Base-by-base conservation (phyloP, 2,113 vertebrate species). In the Leiothrix lutea region DNA sequence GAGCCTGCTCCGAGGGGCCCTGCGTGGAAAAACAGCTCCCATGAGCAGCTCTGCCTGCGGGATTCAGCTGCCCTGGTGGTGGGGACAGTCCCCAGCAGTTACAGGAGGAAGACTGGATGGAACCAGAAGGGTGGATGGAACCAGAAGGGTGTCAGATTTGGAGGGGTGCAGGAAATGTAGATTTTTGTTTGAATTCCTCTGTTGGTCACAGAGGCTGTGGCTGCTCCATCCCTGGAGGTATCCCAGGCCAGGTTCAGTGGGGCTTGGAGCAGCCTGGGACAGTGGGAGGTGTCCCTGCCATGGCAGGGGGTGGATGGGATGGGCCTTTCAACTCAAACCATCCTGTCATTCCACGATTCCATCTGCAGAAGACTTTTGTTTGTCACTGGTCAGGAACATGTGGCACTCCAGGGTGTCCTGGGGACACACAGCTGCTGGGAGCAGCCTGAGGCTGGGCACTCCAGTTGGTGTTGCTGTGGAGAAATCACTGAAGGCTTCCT, bases 11-110 rank as follows among this genome's bases (percentile, higher is more conserved):
- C 8, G 47, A 38, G 54, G 20, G 12, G 44, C 31, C 42, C 66
- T 50, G 66, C 3, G 1, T 3, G 53, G 8, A 40, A 4, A 4
- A 53, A 6, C 2, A 7, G 42, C 79, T 36, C 42, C 1, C 0
- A 1, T 0, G 58, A 35, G 75, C 9, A 31, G 77, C 64, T 1
- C n/a, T 21, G n/a, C 33, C 53, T 6, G n/a, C 23, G 15, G 9
- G 16, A 2, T 4, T 20, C 25, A 1, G 31, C 40, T 50, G 3
- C 14, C 17, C 81, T 40, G 51, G 1, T 2, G 22, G 0, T 26
- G 22, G 31, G 15, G 40, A 19, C 71, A 29, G 1, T 31, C 2
- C 44, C 40, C 7, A 29, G 40, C 36, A 7, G 23, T 3, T 12
- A 11, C 1, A 17, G 23, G 18, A 29, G 56, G 38, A 20, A 40